Conservation (phyloP, 2,113 vertebrate genomes). For the Calidris pugnax region DNA sequence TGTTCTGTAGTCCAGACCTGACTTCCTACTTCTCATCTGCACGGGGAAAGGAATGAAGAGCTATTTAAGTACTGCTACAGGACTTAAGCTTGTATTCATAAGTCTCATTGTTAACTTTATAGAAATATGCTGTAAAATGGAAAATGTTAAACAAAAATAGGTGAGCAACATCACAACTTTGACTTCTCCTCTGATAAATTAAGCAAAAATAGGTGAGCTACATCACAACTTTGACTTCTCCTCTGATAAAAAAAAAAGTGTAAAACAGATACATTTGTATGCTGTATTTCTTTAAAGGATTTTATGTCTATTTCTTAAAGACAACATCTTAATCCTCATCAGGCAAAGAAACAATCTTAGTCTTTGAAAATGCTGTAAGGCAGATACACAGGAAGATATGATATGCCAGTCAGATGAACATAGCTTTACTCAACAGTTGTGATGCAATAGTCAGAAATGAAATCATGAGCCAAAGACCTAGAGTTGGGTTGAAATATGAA, state of each 20-base stretch:
- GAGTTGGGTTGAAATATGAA: background rate
- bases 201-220: background rate
- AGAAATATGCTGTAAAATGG: background rate
- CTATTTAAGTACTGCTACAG: background rate
- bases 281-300: background rate
- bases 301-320: background rate
- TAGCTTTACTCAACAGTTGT: background rate
- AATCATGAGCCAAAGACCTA: background rate
- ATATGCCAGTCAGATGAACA: background rate
- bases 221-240: background rate
- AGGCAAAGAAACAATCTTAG: background rate
- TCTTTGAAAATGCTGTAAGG: background rate
- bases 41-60: background rate
- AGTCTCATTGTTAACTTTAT: background rate
- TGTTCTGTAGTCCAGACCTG: background rate
- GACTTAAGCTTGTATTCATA: background rate
- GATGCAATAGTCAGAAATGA: background rate
- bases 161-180: background rate
- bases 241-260: background rate
- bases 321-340: background rate
- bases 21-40: background rate
- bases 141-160: background rate
- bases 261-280: background rate
- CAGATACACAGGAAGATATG: background rate
- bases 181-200: background rate